Percentiles rank a stretch among this genome's conserved stretches.
Conservation (phyloP, 2,888 invertebrate genomes). For the Thecocarcelia acutangulata region DNA sequence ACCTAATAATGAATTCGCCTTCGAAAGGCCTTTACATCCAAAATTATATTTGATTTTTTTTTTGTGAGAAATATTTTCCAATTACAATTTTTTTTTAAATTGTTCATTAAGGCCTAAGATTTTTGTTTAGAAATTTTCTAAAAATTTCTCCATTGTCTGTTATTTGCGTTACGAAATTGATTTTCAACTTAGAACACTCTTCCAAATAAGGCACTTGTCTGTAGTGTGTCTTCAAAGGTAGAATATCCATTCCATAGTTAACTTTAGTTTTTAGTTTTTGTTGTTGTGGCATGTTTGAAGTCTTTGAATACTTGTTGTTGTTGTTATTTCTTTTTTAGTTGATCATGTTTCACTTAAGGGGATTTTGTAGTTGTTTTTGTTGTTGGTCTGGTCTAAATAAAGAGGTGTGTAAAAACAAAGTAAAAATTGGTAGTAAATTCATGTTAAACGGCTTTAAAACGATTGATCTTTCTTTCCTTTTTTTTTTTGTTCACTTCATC, state of each 20-base stretch:
- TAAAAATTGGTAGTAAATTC: conserved; percentile 61
- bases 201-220: neutral
- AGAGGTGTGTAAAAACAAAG: conserved; percentile 58
- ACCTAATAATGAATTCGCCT: no score
- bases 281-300: conserved; percentile 43
- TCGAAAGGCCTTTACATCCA: no score
- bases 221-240: conserved; percentile 12
- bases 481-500: conserved; percentile 11
- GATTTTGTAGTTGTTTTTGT: conserved; percentile 27
- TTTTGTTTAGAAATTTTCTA: no score
- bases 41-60: no score
- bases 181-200: neutral
- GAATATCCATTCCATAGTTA: conserved; percentile 31
- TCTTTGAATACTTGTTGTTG: conserved; percentile 24
- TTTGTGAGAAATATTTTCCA: no score
- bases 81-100: no score
- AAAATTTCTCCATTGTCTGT: no score
- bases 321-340: conserved; percentile 43
- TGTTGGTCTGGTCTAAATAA: conserved; percentile 47
- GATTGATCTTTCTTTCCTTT: conserved; percentile 63
- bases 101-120: no score
- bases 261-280: neutral
- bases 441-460: conserved; percentile 64
- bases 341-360: conserved; percentile 63
- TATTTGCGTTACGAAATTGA: conserved; percentile 3